Percentiles rank a stretch among this genome's conserved stretches.
phyloP scores from a whole-genome alignment of 1,140 invertebrate genomes.

The Macrostomum lignano region DNA sequence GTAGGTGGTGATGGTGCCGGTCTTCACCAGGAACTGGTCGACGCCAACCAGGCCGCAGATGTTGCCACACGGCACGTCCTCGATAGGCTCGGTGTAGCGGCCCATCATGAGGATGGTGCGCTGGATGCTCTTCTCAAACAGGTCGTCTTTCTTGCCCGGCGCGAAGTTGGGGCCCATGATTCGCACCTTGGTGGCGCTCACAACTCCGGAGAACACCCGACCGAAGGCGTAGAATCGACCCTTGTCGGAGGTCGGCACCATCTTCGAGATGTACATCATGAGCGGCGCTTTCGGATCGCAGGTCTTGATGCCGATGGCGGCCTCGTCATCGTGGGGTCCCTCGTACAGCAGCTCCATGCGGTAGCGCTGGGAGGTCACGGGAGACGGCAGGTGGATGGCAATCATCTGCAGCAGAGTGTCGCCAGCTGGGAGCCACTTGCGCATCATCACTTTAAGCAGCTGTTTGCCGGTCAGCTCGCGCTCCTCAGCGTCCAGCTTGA shows the following conservation, averaged over 20 bases:
- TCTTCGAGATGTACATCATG: constrained; percentile 99
- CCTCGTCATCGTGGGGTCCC: constrained; percentile 69
- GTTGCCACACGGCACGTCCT: constrained; percentile 95
- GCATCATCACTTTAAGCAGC: constrained; percentile 45
- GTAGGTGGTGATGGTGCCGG: constrained; percentile 90
- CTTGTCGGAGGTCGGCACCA: constrained; percentile 98
- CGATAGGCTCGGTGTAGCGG: constrained; percentile 91
- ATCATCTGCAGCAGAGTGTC: constrained; percentile 99
- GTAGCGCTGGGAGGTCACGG: constrained; percentile 91
- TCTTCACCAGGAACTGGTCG: constrained; percentile 96
- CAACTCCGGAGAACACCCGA: constrained; percentile 82
- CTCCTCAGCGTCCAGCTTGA: constrained; percentile 61
- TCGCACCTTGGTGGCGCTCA: constrained; percentile 56
- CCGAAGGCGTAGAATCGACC: constrained; percentile 98
- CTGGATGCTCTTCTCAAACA: constrained; percentile 94
- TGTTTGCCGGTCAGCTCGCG: constrained; percentile 51
- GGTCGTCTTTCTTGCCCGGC: constrained; percentile 92
- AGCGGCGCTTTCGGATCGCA: constrained; percentile 82
- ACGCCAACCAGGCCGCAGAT: constrained; percentile 98
- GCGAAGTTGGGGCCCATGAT: constrained; percentile 69
- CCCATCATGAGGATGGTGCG: constrained; percentile 99
- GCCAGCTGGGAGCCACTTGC: constrained; percentile 91
- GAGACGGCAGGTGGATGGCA: constrained; percentile 90
- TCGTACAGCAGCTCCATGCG: constrained; percentile 88
- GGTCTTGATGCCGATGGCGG: constrained; percentile 49